Conservation (phyloP, 2,113 vertebrate genomes). For the Coptodon bakossiorum region DNA sequence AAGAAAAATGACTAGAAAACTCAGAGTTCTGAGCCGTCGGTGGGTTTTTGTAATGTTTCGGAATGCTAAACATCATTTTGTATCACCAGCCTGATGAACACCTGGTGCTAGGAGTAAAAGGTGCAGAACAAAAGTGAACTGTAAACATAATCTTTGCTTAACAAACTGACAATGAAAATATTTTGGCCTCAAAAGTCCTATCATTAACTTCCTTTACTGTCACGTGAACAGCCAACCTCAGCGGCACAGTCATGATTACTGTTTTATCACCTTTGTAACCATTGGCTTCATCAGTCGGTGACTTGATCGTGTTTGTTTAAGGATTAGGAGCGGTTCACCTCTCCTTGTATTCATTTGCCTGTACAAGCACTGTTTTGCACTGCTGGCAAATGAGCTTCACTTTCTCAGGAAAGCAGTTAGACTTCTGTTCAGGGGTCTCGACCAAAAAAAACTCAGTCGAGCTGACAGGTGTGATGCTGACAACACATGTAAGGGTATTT, state of each 20-base stretch:
- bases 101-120: not conserved
- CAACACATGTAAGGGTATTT: not conserved
- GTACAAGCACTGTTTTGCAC: conserved; percentile 25
- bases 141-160: not conserved
- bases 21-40: not conserved
- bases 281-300: conserved; percentile 1
- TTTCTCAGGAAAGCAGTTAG: not conserved
- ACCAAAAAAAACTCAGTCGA: not conserved
- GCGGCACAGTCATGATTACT: conserved; percentile 15
- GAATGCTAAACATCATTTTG: not conserved
- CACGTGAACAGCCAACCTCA: not conserved
- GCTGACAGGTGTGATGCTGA: not conserved
- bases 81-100: not conserved
- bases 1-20: not conserved
- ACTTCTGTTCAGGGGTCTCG: not conserved
- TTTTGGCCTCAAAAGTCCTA: not conserved
- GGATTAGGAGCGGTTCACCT: conserved; percentile 40
- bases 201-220: not conserved
- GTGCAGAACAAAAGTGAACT: not conserved
- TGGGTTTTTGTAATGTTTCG: not conserved
- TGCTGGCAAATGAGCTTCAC: not conserved
- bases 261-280: conserved; percentile 16
- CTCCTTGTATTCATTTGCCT: conserved; percentile 44
- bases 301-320: conserved; percentile 30
- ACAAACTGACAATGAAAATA: not conserved